Evolutionary conservation across 2,113 vertebrate genomes (phyloP), one percentile per base, ranked within the genome.

Genomic region (Saccopteryx bilineata): DNA sequence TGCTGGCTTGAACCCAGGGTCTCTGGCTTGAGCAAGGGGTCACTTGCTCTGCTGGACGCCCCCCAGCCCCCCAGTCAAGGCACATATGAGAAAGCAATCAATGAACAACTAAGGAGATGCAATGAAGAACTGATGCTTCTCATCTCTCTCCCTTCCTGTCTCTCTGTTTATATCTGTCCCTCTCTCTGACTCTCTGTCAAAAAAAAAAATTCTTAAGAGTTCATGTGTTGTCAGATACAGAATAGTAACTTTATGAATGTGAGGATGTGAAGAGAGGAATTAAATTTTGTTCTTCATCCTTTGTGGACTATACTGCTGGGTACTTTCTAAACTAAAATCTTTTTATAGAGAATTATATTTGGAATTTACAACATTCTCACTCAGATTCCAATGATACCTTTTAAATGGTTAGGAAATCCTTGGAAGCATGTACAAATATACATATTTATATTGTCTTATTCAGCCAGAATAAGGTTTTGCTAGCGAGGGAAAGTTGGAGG

Each of bases 281-380:
- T 87, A 46, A 19, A 26, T 48, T 82, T 91, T 76, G 23, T 91
- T 63, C 7, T 52, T 91, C 17, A 58, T 76, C 18, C 33, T 68
- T 94, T 81, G 39, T 85, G 63, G 33, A 66, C 33, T 66, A 0
- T 76, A 48, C 13, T 91, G 61, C 48, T 15, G 7, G 6, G 58
- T 94, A 54, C 28, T 84, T 90, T 66, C 58, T 9, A 92, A 63
- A 72, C 17, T 72, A 31, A 46, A 79, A 5, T 79, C 14, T 92
- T 87, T 89, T 90, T 75, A 33, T 39, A 84, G 72, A 90, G 50
- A 85, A 75, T 91, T 93, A 46, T 76, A 61, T 80, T 96, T 92
- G 71, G 23, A 74, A 68, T 58, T 85, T 87, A 21, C 0, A 39
- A 21, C 26, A 2, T 89, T 80, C 39, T 94, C 39, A 60, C 11